phyloP scores from a whole-genome alignment of 2,113 vertebrate species.

The Paralichthys olivaceus region DNA sequence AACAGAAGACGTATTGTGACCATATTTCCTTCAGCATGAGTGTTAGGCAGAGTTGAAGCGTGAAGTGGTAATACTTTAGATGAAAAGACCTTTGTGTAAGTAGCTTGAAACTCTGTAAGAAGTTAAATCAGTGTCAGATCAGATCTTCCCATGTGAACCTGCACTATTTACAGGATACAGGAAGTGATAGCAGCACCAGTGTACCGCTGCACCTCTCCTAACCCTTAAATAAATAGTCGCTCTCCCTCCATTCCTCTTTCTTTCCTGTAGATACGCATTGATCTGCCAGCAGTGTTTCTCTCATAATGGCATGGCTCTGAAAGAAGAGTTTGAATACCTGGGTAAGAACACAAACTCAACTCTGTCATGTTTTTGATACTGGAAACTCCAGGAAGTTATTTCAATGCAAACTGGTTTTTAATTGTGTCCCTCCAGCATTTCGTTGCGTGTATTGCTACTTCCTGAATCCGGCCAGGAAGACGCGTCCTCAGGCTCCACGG shows the following conservation, averaged over 20 bases:
- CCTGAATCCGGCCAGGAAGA: constrained; percentile 96
- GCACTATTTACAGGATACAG: neutral
- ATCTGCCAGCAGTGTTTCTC: constrained; percentile 99
- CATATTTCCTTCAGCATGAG: too few species aligned
- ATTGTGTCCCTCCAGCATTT: constrained; percentile 90
- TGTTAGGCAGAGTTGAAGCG: too few species aligned
- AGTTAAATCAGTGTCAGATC: neutral
- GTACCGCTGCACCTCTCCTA: too few species aligned
- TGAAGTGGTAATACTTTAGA: too few species aligned
- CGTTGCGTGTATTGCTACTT: constrained; percentile 98
- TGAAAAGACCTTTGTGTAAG: too few species aligned
- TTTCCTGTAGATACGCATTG: constrained; percentile 88
- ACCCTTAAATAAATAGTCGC: neutral
- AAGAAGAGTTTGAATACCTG: constrained; percentile 97
- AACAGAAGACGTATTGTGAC: too few species aligned
- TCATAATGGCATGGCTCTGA: constrained; percentile 98
- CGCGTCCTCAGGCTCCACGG: constrained; percentile 91
- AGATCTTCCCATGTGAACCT: neutral
- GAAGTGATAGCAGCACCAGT: neutral
- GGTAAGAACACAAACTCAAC: constrained; percentile 83
- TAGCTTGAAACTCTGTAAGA: too few species aligned
- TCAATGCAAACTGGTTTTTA: too few species aligned
- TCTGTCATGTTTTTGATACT: too few species aligned
- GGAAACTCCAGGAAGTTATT: too few species aligned
- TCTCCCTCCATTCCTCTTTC: neutral